Evolutionary conservation across 2,888 invertebrate genomes (phyloP), one percentile per base, ranked within the genome.

Genomic region (Dynastes tityus): DNA sequence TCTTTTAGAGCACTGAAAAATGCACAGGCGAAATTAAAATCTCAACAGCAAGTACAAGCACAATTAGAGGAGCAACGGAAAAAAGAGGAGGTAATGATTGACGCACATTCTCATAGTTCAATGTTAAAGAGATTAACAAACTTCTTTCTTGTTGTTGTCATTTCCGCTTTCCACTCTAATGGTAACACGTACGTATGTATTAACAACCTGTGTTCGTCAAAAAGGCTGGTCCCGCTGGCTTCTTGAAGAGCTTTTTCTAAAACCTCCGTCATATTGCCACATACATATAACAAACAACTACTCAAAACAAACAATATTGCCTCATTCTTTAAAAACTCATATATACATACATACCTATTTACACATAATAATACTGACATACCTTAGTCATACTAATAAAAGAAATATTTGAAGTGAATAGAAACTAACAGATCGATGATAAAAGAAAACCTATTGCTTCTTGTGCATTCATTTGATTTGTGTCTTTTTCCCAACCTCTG

Each of bases 221-320:
- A 73, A 73, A 96, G 96, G 95, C 96, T 91, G 96, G 96, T 90
- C 95, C 96, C 89, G 95, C 96, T 90, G 96, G 96, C 91, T 96
- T 96, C 93, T 93, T 96, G 90, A 96, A 96, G 93, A 96, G 96
- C 94, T 96, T 96, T 92, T 96, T 96, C 94, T 96, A 96, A 95
- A 83, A 81, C 81, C 81, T 81, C 81, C 78, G 78, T 61, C 79
- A 82, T 79, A 81, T 82, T 80, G 80, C 81, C 80, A 81, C 78
- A 82, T 77, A 82, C 81, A 81, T 81, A 82, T 78, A 65, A 68
- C 22, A 49, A 68, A 68, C 63, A 78, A 64, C 37, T 68, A 78
- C 63, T 75, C 49, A 78, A 75, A 78, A 77, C 77, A 74, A 74
- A 85, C 85, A 85, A 87, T 86, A 82, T 84, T 86, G 88, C 88